Evolutionary conservation across 1,140 invertebrate genomes (phyloP), one percentile per base, ranked within the genome.

Genomic region (Drosophila obscura): DNA sequence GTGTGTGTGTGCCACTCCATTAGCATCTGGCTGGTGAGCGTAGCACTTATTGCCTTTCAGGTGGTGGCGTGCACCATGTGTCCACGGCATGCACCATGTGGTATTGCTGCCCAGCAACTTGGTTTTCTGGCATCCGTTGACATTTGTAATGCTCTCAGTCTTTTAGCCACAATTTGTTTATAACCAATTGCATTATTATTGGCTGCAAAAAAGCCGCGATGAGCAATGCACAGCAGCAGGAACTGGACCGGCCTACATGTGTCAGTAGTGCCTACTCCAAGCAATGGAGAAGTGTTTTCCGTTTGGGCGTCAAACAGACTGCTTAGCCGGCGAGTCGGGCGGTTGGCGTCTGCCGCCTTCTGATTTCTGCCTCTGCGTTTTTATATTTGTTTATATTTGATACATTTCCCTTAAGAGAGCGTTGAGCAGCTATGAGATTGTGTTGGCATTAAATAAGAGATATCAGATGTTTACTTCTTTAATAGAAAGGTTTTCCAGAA

Each of bases 221-320:
- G 19, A 13, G 9, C 28, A 52, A 44, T 31, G 5, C 15, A 2
- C 5, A 39, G 28, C 11, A 43, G 8, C n/a, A 48, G 31, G 35
- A 39, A 39, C 35, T 39, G 35, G 35, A 39, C 35, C 35, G 35
- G 35, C 52, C 52, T 35, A 55, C 52, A 49, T 22, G 15, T 19
- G 19, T 6, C 46, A 49, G 46, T n/a, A 49, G 19, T 19, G 19
- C 19, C 19, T 19, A 19, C 19, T 19, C 19, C 19, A 19, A 19
- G 19, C 19, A 19, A 19, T 13, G 16, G 19, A 11, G 2, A 22
- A 22, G 19, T 49, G 22, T 3, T 13, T 19, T 49, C 22, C 22
- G 28, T n/a, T 52, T 83, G 48, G 80, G 80, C 80, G 80, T 79
- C 80, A 52, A 61, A 65, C 56, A 51, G 75, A 68, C 80, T 80